Evolutionary conservation across 2,888 invertebrate species (phyloP).

Genomic region (Rotaria sp.): DNA sequence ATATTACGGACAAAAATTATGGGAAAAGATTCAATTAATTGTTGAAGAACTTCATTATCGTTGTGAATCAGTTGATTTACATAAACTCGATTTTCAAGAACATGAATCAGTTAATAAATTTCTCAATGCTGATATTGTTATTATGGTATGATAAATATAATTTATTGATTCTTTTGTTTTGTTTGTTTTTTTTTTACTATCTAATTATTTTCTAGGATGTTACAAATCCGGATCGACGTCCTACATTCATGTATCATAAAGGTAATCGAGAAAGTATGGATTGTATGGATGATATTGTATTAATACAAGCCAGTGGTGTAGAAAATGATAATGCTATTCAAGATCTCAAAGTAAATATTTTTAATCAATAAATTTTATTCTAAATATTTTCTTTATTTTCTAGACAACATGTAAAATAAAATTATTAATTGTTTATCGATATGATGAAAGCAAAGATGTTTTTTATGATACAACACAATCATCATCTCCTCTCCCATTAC

Average conservation of each 20-base stretch:
- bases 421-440: constrained; percentile 22
- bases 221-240: neutral
- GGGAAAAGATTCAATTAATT: neutral
- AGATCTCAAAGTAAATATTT: neutral
- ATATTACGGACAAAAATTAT: neutral
- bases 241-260: constrained; percentile 27
- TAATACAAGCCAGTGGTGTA: neutral
- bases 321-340: constrained; percentile 27
- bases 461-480: constrained; percentile 19
- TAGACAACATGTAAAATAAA: constrained; percentile 27
- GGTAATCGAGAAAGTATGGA: constrained; percentile 25
- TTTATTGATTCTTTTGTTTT: neutral
- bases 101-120: constrained; percentile 85
- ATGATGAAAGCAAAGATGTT: neutral
- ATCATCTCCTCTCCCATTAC: neutral
- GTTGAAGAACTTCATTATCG: neutral
- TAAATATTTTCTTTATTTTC: neutral
- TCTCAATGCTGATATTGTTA: constrained; percentile 93
- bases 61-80: constrained; percentile 61
- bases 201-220: constrained; percentile 61
- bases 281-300: constrained; percentile 11
- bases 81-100: constrained; percentile 93
- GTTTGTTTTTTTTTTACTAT: constrained; percentile 69
- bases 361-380: neutral
- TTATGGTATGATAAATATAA: constrained; percentile 65